Conservation (phyloP, 2,888 invertebrate species). For the Leucania comma region DNA sequence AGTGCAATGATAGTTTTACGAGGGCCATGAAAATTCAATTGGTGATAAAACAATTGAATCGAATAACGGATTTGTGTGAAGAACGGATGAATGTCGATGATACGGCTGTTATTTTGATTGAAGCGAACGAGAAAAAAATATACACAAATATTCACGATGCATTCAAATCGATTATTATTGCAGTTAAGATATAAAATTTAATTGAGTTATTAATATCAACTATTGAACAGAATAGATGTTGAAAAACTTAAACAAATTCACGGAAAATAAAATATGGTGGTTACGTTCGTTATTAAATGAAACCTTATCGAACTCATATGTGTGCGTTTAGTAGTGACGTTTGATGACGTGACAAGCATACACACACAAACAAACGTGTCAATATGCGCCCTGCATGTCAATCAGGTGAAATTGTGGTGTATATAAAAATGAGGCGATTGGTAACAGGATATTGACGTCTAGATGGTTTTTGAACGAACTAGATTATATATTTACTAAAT, state of each 20-base stretch:
- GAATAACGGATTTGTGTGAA: slow-evolving; percentile 2
- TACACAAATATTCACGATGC: not conserved
- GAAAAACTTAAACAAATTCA: not conserved
- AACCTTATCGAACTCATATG: slow-evolving; percentile 72
- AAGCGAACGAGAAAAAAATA: not conserved
- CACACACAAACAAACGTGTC: slow-evolving; percentile 61
- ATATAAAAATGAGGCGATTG: slow-evolving; percentile 73
- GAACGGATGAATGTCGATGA: slow-evolving; percentile 4
- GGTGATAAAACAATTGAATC: slow-evolving; percentile 37
- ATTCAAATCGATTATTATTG: not conserved
- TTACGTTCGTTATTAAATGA: slow-evolving; percentile 60
- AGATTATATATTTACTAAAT: not conserved
- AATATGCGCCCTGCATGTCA: slow-evolving; percentile 75
- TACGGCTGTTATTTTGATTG: not conserved
- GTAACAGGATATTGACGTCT: slow-evolving; percentile 79
- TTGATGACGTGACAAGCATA: slow-evolving; percentile 74
- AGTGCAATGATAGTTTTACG: slow-evolving; percentile 55
- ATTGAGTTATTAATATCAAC: not conserved
- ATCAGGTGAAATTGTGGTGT: slow-evolving; percentile 82
- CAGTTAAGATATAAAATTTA: not conserved
- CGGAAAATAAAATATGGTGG: not conserved
- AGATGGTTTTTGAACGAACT: slow-evolving; percentile 57
- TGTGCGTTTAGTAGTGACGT: slow-evolving; percentile 43
- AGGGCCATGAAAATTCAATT: slow-evolving; percentile 46
- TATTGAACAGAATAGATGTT: not conserved